phyloP scores from a whole-genome alignment of 1,140 invertebrate species.

The Drosophila kanapiae region DNA sequence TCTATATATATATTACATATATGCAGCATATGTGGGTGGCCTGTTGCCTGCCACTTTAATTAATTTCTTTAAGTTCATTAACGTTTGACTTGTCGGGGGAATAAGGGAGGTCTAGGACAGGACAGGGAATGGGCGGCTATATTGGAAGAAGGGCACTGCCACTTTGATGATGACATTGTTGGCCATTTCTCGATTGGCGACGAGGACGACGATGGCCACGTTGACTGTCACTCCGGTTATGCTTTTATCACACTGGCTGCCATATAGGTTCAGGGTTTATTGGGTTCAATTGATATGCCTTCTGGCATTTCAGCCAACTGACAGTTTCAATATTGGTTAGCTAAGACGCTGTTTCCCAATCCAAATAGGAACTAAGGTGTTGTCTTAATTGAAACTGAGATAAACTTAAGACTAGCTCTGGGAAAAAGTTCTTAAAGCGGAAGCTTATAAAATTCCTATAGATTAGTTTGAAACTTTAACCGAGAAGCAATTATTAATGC shows the following conservation, averaged over 20 bases:
- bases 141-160: constrained; percentile 38
- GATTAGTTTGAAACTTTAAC: too few relatives aligned
- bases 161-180: constrained; percentile 74
- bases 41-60: constrained; percentile 65
- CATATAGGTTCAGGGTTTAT: neutral
- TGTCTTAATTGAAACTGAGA: neutral
- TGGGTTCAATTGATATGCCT: neutral
- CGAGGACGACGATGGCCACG: too few relatives aligned
- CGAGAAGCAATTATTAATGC: too few relatives aligned
- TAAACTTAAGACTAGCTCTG: too few relatives aligned
- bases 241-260: constrained; percentile 15
- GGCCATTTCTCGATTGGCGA: constrained; percentile 16
- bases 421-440: too few relatives aligned
- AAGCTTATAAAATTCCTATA: too few relatives aligned
- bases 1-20: neutral
- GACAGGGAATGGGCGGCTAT: constrained; percentile 65
- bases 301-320: neutral
- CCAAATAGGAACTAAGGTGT: neutral
- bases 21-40: constrained; percentile 36
- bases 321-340: neutral
- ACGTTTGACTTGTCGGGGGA: constrained; percentile 75
- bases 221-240: constrained; percentile 16
- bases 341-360: neutral
- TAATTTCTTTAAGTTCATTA: constrained; percentile 83
- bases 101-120: constrained; percentile 26